These are phyloP conservation scores for Sebastes iracundus DNA, from an alignment of 2,797 vertebrate genomes.

Conservation along the genomic window DNA sequence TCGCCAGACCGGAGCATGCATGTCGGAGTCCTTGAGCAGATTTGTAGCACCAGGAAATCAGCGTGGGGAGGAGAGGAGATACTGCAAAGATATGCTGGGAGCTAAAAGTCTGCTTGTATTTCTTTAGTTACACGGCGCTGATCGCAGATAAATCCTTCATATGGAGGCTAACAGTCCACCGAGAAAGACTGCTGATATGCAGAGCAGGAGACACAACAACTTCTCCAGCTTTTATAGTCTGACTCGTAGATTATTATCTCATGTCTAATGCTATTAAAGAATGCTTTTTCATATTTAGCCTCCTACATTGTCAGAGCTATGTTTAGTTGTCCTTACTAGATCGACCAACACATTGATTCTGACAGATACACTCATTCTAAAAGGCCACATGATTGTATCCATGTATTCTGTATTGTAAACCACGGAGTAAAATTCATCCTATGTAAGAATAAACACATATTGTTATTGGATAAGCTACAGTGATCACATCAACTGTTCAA, in stretches of 20 bases:
- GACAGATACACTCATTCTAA: too few relatives aligned
- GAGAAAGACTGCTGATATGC: constrained; percentile 31
- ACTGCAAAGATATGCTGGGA: constrained; percentile 48
- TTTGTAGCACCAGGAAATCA: constrained; percentile 56
- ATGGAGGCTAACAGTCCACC: constrained; percentile 11
- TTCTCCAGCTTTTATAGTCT: not conserved
- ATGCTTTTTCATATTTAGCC: too few relatives aligned
- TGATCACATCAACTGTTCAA: too few relatives aligned
- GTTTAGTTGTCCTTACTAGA: too few relatives aligned
- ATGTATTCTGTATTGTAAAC: too few relatives aligned
- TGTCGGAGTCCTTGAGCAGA: constrained; percentile 52
- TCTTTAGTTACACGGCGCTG: constrained; percentile 54
- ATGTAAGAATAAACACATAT: too few relatives aligned
- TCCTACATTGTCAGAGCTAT: too few relatives aligned
- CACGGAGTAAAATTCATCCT: too few relatives aligned
- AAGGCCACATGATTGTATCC: too few relatives aligned
- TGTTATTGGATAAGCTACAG: too few relatives aligned
- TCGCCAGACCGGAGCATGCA: constrained; percentile 33
- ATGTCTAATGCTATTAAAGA: not conserved
- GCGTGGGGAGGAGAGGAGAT: not conserved
- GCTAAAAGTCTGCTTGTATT: constrained; percentile 70
- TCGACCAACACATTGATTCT: too few relatives aligned
- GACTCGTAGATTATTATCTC: not conserved
- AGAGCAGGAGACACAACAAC: constrained; percentile 9
- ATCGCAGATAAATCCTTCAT: constrained; percentile 54